Evolutionary conservation across 2,797 vertebrate species (phyloP).

Genomic region (Prunella strophiata): DNA sequence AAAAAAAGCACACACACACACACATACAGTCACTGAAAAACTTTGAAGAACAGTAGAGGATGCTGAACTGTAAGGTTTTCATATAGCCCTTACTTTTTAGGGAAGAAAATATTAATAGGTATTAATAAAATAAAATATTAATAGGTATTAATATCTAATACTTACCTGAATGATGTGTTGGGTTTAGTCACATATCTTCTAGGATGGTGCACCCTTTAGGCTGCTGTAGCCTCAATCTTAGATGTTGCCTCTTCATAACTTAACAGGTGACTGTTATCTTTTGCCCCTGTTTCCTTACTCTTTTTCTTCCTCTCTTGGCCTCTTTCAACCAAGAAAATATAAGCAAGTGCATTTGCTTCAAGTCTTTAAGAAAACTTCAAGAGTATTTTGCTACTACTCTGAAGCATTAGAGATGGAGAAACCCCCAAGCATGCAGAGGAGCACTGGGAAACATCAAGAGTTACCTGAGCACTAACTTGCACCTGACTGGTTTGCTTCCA

Average conservation of each 20-base stretch:
- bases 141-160: not conserved
- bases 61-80: not conserved
- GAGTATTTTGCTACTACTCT: not conserved
- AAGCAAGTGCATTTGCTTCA: not conserved
- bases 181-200: not conserved
- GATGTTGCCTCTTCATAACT: rapidly evolving
- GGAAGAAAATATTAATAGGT: not conserved
- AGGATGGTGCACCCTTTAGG: not conserved
- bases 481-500: not conserved
- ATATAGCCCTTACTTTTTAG: not conserved
- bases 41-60: not conserved
- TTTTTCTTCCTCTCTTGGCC: not conserved
- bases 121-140: no score
- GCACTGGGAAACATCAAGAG: not conserved
- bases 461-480: not conserved
- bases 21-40: not conserved
- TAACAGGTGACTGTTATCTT: not conserved
- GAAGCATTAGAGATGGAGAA: not conserved
- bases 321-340: not conserved
- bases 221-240: not conserved
- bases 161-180: not conserved
- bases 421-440: not conserved
- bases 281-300: not conserved
- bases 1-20: not conserved
- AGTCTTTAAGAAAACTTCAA: not conserved